Base-by-base conservation (phyloP, 2,113 vertebrate species). In the Corythornis vintsioides region DNA sequence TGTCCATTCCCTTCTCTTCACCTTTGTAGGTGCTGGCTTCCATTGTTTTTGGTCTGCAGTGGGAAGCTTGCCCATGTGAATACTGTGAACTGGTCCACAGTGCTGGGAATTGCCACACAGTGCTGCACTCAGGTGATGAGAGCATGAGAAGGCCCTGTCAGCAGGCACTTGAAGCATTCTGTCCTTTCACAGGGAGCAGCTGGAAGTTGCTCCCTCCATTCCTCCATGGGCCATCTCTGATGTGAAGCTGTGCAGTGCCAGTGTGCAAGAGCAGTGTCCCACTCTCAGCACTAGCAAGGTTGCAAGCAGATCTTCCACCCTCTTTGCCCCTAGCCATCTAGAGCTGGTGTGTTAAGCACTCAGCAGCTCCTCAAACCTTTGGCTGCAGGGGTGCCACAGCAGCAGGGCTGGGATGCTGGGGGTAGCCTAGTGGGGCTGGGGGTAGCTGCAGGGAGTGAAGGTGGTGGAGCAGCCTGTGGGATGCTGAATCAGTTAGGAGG, bases 141-240 rank as follows among this genome's bases (percentile, higher is more conserved):
- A 48, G 43, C 53, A 64, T 0, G 20, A 38, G 67, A 42, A 59
- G 38, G 12, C 45, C n/a, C 40, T 15, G 35, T 52, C 69, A 2
- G 0, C 26, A 25, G 53, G 33, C 69, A 15, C 65, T 20, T 42
- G 43, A 25, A 80, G n/a, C 9, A 7, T 13, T 42, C 43, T 76
- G n/a, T 67, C 26, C 42, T 19, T 63, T 11, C 35, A 4, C 1
- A 1, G 31, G 35, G 22, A 65, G 67, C 0, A 0, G 24, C 40
- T 45, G 56, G 66, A 86, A 19, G 24, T 33, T 79, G n/a, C 31
- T 65, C 28, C 25, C 52, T 56, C 57, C 24, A 7, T 83, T 79
- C 47, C 45, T 77, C 79, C 11, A 7, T 4, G 13, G 16, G 67
- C 52, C n/a, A 38, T 11, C 11, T 19, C 25, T 63, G 63, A n/a